A percentile compares a stretch with the other conserved stretches of the same genome.
These are phyloP conservation scores for Falco novaeseelandiae DNA, from an alignment of 2,797 vertebrate genomes.

Conservation along the genomic window DNA sequence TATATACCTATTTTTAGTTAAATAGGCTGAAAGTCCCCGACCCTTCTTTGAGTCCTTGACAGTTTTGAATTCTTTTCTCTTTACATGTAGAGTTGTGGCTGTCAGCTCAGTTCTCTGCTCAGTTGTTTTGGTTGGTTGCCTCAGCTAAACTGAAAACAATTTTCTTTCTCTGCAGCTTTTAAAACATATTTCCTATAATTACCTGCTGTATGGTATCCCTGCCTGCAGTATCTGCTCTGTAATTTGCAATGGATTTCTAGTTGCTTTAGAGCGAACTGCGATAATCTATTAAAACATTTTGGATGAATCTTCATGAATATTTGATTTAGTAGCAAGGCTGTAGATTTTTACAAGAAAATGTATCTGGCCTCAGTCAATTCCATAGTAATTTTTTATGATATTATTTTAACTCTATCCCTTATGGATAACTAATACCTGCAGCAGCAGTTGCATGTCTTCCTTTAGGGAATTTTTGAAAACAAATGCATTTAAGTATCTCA, in stretches of 20 bases:
- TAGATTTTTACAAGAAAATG: not conserved
- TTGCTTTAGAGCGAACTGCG: not conserved
- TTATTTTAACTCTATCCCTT: not conserved
- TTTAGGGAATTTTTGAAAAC: not conserved
- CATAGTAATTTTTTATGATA: not conserved
- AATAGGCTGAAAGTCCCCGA: slow-evolving; percentile 10
- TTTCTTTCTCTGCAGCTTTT: slow-evolving; percentile 52
- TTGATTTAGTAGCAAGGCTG: not conserved
- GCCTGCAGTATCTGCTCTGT: not conserved
- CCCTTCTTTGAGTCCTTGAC: slow-evolving; percentile 21
- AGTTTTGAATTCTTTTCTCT: not conserved
- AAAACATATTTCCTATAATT: slow-evolving; percentile 40
- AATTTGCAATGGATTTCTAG: not conserved
- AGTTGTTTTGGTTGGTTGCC: slow-evolving; percentile 35
- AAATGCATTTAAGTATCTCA: not conserved
- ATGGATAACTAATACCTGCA: not conserved
- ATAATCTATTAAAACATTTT: slow-evolving; percentile 14
- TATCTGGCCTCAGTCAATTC: not conserved
- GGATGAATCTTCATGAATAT: not conserved
- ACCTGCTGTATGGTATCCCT: not conserved
- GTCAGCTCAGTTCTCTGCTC: slow-evolving; percentile 27
- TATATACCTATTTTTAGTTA: not conserved
- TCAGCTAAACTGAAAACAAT: slow-evolving; percentile 45
- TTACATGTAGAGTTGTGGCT: slow-evolving; percentile 26
- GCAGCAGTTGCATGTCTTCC: not conserved